Conservation (phyloP, 2,797 vertebrate genomes). For the Sphenopsis melanotis region DNA sequence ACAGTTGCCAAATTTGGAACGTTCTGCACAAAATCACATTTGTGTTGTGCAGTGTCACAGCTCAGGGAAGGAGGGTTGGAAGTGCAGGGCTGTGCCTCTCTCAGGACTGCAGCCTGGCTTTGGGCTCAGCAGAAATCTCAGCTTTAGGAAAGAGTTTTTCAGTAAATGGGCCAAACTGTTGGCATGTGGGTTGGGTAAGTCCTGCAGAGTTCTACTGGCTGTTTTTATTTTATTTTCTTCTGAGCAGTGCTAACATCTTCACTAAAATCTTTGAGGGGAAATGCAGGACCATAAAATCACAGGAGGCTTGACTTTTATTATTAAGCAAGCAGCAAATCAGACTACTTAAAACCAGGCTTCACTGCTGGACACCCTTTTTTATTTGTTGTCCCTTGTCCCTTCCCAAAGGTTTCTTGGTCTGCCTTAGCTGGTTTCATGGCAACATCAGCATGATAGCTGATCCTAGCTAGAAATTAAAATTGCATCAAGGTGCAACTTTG, state of each 20-base stretch:
- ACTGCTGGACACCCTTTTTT: not conserved
- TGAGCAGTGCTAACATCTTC: not conserved
- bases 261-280: not conserved
- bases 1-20: constrained; percentile 36
- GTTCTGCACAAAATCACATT: constrained; percentile 27
- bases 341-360: not conserved
- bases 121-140: constrained; percentile 32
- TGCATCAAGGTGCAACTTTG: not conserved
- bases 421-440: not conserved
- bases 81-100: constrained; percentile 1
- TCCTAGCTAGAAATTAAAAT: not conserved
- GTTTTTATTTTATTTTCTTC: not conserved
- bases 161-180: not conserved
- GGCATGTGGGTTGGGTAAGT: not conserved
- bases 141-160: not conserved
- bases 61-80: not conserved
- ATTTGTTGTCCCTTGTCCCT: not conserved
- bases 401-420: not conserved
- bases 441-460: not conserved
- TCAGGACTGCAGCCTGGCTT: not conserved
- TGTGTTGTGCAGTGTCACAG: not conserved
- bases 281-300: not conserved
- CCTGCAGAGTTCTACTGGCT: not conserved
- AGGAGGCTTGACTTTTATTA: not conserved
- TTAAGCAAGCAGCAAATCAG: not conserved